A percentile compares a stretch with the other conserved stretches of the same genome.
Evolutionary conservation across 2,797 vertebrate genomes (phyloP).

Genomic region (Onychomys torridus): DNA sequence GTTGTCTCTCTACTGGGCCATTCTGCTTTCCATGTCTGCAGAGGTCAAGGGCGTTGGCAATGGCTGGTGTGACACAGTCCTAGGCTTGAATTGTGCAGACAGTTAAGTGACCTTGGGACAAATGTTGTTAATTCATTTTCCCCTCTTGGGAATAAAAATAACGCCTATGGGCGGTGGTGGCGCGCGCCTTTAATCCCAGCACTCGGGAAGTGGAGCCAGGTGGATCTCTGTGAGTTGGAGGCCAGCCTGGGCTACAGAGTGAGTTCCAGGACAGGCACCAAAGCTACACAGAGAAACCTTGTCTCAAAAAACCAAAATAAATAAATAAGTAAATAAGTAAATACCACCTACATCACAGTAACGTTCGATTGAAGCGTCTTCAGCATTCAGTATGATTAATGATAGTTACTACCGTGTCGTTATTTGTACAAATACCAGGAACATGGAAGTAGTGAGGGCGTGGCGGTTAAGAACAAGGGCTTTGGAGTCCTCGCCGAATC

Average conservation of each 20-base stretch:
- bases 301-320: too few relatives aligned
- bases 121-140: neutral
- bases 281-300: too few relatives aligned
- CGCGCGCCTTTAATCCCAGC: too few relatives aligned
- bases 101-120: neutral
- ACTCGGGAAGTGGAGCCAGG: too few relatives aligned
- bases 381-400: neutral
- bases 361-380: neutral
- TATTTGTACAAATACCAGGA: neutral
- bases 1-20: neutral
- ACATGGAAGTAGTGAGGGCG: neutral
- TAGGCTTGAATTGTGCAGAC: neutral
- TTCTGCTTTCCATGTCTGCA: neutral
- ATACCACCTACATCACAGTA: neutral
- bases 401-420: neutral
- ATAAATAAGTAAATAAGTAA: too few relatives aligned
- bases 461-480: neutral
- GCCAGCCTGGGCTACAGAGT: too few relatives aligned
- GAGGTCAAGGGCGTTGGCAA: neutral
- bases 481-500: neutral
- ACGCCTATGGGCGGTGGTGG: too few relatives aligned
- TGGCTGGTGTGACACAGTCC: neutral
- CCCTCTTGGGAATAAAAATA: constrained; percentile 46
- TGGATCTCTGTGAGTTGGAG: too few relatives aligned
- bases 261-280: too few relatives aligned